Conservation (phyloP, 2,797 vertebrate species). For the Etheostoma perlongum region DNA sequence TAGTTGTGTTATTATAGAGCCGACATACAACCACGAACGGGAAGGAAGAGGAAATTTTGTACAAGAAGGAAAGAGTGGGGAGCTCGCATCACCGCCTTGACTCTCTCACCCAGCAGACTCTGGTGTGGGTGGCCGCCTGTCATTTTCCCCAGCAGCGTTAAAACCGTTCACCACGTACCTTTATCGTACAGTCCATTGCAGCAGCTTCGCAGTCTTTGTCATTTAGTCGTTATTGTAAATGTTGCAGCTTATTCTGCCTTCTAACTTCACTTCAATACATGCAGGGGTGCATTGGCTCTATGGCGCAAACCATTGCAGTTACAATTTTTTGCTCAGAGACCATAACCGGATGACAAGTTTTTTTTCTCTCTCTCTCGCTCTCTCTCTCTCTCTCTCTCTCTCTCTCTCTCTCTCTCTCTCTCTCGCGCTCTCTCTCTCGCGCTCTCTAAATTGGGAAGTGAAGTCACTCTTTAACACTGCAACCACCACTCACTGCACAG, state of each 20-base stretch:
- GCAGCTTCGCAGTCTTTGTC: constrained; percentile 73
- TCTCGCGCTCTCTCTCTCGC: constrained; percentile 33
- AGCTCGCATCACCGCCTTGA: constrained; percentile 86
- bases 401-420: constrained; percentile 60
- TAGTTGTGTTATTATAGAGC: constrained; percentile 92
- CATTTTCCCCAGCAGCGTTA: constrained; percentile 58
- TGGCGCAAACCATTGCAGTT: constrained; percentile 85
- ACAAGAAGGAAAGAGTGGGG: constrained; percentile 93
- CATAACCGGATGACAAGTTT: constrained; percentile 86
- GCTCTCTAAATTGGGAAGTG: constrained; percentile 90
- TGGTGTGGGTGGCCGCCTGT: constrained; percentile 81
- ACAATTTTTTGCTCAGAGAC: constrained; percentile 80
- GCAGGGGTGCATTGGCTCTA: constrained; percentile 81
- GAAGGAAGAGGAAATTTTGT: constrained; percentile 95
- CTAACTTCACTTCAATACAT: constrained; percentile 74
- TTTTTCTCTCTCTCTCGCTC: constrained; percentile 69
- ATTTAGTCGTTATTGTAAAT: constrained; percentile 78
- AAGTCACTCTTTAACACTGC: constrained; percentile 83
- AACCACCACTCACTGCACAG: constrained; percentile 55
- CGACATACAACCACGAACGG: constrained; percentile 93
- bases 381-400: too few relatives aligned
- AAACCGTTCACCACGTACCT: constrained; percentile 81
- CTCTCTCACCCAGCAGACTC: constrained; percentile 81
- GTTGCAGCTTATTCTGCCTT: constrained; percentile 58
- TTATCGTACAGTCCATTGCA: constrained; percentile 91